Base-by-base conservation (phyloP, 2,888 invertebrate species). In the Salpingus planirostris region DNA sequence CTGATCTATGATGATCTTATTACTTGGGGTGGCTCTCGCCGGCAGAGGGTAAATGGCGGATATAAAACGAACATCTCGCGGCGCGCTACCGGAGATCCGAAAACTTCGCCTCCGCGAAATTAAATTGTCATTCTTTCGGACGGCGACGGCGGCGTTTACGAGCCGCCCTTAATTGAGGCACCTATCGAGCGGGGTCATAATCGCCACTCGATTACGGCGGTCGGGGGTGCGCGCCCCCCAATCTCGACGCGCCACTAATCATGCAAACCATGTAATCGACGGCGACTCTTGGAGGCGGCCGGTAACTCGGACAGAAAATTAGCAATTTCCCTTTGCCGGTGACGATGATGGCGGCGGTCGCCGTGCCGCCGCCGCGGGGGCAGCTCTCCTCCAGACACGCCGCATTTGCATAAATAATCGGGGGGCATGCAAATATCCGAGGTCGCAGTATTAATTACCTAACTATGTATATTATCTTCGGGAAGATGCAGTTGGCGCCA, bases 351-450 rank as follows among this genome's bases (percentile, higher is more conserved):
- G n/a, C n/a, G n/a, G n/a, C n/a, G n/a, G n/a, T 40, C 37, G 42
- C 38, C 37, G 38, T 31, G 42, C 48, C 48, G 51, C 54, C 40
- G 55, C 59, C 56, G 48, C 51, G 36, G 47, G 54, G 53, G 47
- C 51, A 34, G 35, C 44, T 50, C n/a, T n/a, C 47, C 54, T 55
- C 54, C 50, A 57, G 60, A 59, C 56, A 52, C 50, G 54, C 40
- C 41, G 50, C 52, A 64, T 65, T 64, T 64, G 59, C 64, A 65
- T 65, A 64, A 64, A 62, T 64, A 65, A 63, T 64, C 61, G 57
- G 59, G 59, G 57, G 53, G 56, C 55, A 62, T 64, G 63, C 64
- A 64, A 63, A 63, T 64, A 51, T 50, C 51, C 46, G 51, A 59
- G 60, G 61, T 62, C 60, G 57, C 50, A 52, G 62, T 57, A 62